Conservation (phyloP, 2,888 invertebrate species). For the Gastracanthus pulcherrimus region DNA sequence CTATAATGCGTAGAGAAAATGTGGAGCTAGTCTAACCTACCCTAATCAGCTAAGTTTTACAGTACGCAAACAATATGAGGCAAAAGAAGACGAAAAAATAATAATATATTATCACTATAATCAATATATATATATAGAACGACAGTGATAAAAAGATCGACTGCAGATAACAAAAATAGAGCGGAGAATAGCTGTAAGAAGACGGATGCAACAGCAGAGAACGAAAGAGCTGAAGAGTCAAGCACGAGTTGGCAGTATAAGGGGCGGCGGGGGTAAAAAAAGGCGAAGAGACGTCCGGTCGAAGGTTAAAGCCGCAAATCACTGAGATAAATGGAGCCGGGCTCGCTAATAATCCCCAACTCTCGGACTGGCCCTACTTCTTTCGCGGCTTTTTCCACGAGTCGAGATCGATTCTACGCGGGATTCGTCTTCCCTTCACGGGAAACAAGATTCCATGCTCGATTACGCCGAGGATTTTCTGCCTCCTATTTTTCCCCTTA, state of each 20-base stretch:
- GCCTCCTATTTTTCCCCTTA: not conserved
- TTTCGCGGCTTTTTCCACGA: constrained; percentile 16
- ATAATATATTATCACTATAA: too few species aligned
- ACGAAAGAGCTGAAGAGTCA: not conserved
- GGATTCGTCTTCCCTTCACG: not conserved
- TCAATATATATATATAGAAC: too few species aligned
- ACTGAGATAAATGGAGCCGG: constrained; percentile 50
- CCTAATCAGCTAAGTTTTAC: too few species aligned
- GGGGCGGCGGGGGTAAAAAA: not conserved
- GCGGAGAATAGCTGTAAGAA: too few species aligned
- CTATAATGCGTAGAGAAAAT: too few species aligned
- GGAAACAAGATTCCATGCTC: constrained; percentile 37
- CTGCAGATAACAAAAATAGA: too few species aligned
- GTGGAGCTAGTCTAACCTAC: too few species aligned
- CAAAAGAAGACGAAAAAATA: too few species aligned
- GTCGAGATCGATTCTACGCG: constrained; percentile 31
- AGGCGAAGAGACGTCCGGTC: constrained; percentile 3
- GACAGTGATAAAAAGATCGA: too few species aligned
- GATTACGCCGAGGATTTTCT: constrained; percentile 38
- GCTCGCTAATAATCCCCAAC: constrained; percentile 51
- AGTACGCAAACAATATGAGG: too few species aligned
- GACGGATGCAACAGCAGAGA: too few species aligned
- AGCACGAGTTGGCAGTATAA: not conserved
- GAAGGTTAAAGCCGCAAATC: constrained; percentile 52
- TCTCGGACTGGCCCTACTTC: constrained; percentile 6